Conservation (phyloP, 1,140 invertebrate species). For the Macrosteles quadrilineatus region DNA sequence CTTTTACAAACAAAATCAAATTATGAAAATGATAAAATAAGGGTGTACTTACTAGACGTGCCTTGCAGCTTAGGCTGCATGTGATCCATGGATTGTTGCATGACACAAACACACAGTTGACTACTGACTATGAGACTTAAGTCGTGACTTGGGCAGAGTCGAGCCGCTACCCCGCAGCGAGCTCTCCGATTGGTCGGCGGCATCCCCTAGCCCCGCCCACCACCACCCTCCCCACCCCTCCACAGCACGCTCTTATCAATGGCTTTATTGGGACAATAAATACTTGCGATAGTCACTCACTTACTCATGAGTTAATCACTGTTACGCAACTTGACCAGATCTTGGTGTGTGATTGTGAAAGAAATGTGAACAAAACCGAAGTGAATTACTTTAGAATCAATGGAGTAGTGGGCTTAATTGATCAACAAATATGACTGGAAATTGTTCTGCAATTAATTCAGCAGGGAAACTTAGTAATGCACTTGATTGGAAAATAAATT, state of each 20-base stretch:
- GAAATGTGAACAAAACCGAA: too few relatives aligned
- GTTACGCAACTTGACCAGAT: too few relatives aligned
- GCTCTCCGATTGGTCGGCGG: conserved; percentile 3
- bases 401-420: too few relatives aligned
- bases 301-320: too few relatives aligned
- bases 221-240: not conserved
- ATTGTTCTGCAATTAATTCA: too few relatives aligned
- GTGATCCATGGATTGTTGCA: conserved; percentile 10
- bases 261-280: not conserved
- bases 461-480: too few relatives aligned
- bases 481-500: too few relatives aligned
- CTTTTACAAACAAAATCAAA: too few relatives aligned
- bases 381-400: too few relatives aligned
- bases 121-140: conserved; percentile 17
- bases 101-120: not conserved
- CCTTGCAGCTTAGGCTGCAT: conserved; percentile 13
- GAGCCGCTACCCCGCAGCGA: not conserved
- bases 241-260: not conserved
- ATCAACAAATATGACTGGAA: too few relatives aligned
- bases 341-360: too few relatives aligned
- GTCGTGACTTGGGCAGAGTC: too few relatives aligned
- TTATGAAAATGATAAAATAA: not conserved
- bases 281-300: not conserved
- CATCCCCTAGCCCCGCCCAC: conserved; percentile 3
- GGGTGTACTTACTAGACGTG: not conserved